Base-by-base conservation (phyloP, 2,888 invertebrate genomes). In the Drosophila multiciliata region DNA sequence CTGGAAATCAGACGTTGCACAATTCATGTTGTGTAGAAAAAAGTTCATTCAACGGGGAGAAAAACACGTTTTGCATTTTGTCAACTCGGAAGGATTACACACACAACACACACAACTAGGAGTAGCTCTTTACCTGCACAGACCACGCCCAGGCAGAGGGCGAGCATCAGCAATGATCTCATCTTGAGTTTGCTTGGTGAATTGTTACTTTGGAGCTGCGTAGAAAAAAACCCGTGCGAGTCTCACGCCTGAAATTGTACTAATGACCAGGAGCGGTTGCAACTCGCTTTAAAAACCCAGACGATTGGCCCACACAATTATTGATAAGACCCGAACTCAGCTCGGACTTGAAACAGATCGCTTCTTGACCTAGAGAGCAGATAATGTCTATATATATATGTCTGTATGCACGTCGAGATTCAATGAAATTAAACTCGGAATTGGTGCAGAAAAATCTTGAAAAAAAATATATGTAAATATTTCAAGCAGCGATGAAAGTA, bases 121-220 rank as follows among this genome's bases (percentile, higher is more conserved):
- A 63, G 61, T 29, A 70, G 72, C 38, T 63, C 59, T 66, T 92
- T 92, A 93, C 93, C 93, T 91, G 91, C 92, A 76, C 89, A 81
- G 59, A 85, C 90, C 64, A 86, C 89, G 75, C 90, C 89, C 65
- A 93, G 86, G 80, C 92, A 93, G 62, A 92, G 63, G 59, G 91
- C 91, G 83, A 93, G 75, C 69, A 92, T 63, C 66, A 92, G 67
- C 32, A 92, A 84, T 72, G 74, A 88, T 74, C 91, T 92, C 93
- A 93, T 93, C 55, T 76, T 87, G 58, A 65, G 29, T 60, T 67
- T 75, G 62, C n/a, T 66, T 40, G 23, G 12, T 26, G 63, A 49
- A 6, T 33, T 15, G 9, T 17, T 50, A 61, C n/a, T 68, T 68
- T 50, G 26, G 26, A 33, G 40, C 33, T 64, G 48, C 58, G 57